Evolutionary conservation across 92 coral and sea anemone species (phyloP).

Genomic region (Heliopora coerulea): DNA sequence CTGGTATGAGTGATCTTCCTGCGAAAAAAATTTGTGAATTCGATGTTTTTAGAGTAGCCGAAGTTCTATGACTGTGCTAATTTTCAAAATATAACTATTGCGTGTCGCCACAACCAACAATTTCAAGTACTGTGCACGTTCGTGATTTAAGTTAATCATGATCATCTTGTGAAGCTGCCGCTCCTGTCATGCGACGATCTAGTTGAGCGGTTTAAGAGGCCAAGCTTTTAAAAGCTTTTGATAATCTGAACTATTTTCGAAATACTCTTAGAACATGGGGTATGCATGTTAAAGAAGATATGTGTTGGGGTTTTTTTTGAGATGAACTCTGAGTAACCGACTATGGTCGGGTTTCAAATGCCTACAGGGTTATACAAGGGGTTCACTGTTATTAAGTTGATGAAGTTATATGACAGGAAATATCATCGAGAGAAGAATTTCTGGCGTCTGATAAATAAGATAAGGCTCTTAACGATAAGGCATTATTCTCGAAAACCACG

Average conservation of each 20-base stretch:
- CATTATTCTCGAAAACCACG: too few relatives aligned
- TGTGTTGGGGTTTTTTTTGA: background rate
- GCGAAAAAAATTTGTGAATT: too few relatives aligned
- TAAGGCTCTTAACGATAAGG: background rate
- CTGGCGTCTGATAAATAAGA: conserved; percentile 33
- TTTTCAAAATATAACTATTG: background rate
- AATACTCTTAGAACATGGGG: too few relatives aligned
- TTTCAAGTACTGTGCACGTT: background rate
- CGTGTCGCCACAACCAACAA: background rate
- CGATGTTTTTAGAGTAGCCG: background rate
- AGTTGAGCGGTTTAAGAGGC: too few relatives aligned
- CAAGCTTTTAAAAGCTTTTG: too few relatives aligned
- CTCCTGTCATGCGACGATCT: too few relatives aligned
- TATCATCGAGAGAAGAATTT: conserved; percentile 22
- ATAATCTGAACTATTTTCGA: too few relatives aligned
- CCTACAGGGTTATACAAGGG: conserved; percentile 20
- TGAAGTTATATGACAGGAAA: conserved; percentile 35
- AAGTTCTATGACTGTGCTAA: background rate
- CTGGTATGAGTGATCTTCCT: too few relatives aligned
- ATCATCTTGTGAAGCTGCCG: background rate
- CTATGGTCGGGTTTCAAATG: background rate
- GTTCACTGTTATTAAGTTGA: conserved; percentile 27
- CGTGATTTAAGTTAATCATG: background rate
- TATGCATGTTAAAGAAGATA: too few relatives aligned
- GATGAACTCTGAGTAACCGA: background rate